Conservation (phyloP, 2,113 vertebrate genomes). For the Motacilla tschutschensis region DNA sequence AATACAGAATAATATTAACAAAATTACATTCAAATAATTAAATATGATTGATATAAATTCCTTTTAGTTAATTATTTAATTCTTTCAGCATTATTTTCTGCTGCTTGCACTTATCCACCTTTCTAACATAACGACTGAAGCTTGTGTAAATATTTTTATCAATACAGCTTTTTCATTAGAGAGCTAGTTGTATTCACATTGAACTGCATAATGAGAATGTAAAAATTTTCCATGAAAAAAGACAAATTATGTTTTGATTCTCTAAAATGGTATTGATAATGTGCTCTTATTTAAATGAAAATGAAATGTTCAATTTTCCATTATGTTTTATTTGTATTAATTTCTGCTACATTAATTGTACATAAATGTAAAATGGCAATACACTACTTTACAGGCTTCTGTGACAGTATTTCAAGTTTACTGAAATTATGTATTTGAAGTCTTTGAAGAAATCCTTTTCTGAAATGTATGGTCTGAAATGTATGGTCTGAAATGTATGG, state of each 20-base stretch:
- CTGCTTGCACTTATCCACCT: neutral
- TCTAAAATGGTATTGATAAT: neutral
- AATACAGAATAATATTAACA: neutral
- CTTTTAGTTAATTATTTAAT: neutral
- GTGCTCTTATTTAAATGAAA: neutral
- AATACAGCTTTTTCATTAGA: neutral
- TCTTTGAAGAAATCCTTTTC: neutral
- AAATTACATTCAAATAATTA: neutral
- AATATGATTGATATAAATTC: neutral
- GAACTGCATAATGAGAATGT: neutral
- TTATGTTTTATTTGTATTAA: neutral
- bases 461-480: neutral
- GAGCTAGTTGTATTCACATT: neutral
- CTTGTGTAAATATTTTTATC: neutral
- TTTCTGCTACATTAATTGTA: neutral
- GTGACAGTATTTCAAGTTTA: neutral
- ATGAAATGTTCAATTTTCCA: neutral
- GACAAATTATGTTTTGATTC: neutral
- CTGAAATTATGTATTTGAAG: neutral
- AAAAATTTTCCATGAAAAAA: neutral
- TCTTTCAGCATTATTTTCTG: neutral
- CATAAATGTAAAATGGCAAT: neutral
- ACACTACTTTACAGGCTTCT: neutral
- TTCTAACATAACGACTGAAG: neutral
- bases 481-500: neutral